Conservation (phyloP, 1,140 invertebrate species). For the Yoshiicerus persimilis region DNA sequence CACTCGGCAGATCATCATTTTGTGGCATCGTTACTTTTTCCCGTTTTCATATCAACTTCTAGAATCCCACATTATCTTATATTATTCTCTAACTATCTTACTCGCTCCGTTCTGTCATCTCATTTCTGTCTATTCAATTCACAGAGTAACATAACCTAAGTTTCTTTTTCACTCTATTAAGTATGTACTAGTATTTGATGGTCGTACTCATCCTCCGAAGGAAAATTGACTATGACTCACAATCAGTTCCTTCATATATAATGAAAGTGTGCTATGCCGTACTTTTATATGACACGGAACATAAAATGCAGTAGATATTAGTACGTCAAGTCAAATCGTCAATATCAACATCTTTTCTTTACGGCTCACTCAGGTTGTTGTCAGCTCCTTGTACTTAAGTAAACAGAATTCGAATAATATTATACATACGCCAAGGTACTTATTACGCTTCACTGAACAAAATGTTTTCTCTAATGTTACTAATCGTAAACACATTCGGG, state of each 20-base stretch:
- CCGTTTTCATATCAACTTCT: background rate
- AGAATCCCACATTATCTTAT: background rate
- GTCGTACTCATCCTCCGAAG: background rate
- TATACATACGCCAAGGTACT: background rate
- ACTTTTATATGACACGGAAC: background rate
- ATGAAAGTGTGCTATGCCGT: too few species aligned
- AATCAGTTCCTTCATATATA: background rate
- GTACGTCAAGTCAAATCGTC: background rate
- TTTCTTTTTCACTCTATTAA: too few species aligned
- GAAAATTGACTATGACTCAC: background rate
- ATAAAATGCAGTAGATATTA: background rate
- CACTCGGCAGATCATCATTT: conserved; percentile 15
- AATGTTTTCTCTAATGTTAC: background rate
- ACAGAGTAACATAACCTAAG: background rate
- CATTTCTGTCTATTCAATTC: background rate
- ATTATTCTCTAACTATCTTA: background rate
- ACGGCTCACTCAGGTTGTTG: background rate
- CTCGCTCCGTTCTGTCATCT: too few species aligned
- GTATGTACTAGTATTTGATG: background rate
- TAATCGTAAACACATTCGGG: background rate
- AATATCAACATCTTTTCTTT: background rate
- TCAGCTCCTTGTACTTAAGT: background rate
- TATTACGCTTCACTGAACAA: background rate
- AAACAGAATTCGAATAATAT: background rate
- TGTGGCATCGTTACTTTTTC: conserved; percentile 19